Base-by-base conservation (phyloP, 2,888 invertebrate genomes). In the Orthonychiurus folsomi region DNA sequence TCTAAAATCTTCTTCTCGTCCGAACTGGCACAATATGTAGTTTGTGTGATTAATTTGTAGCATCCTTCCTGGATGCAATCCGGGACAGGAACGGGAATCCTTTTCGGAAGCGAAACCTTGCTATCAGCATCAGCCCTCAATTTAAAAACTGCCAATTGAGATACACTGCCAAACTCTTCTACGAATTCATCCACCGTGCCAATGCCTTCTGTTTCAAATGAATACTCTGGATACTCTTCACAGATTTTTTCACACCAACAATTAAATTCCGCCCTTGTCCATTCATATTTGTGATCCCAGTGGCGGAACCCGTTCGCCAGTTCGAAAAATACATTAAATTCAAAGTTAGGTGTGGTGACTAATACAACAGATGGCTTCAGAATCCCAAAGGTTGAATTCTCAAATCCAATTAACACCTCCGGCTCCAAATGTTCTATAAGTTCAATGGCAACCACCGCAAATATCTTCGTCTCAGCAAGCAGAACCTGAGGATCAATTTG, bases 201-300 rank as follows among this genome's bases (percentile, higher is more conserved):
- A 52, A 93, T 82, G 0, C 91, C 93, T 69, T 82, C 79, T 73
- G 86, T 85, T 1, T 80, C 77, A 1, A 91, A 91, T n/a, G 78
- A 77, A 75, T 93, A 94, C 26, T 85, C 81, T 1, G 89, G 86
- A 77, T 86, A 93, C 37, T 85, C 79, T 1, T 74, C 47, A 12
- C 83, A 81, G 70, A 93, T 84, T 74, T 86, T 85, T 59, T 80
- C 75, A 64, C 86, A 90, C 93, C 94, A 95, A 66, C 85, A 81
- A 77, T 86, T 78, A 78, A 95, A 95, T 77, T 95, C 86, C 64
- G 82, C 78, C 69, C 89, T 82, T 0, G 84, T 87, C 94, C 94
- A 95, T 78, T 95, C 95, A 81, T 95, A 96, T 77, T 92, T 90
- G 76, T 95, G 95, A 78, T 96, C 95, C 74, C 80, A 77, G 77